A percentile compares a stretch with the other conserved stretches of the same genome.
phyloP scores from a whole-genome alignment of 2,797 vertebrate genomes.

The Aotus griseimembra region DNA sequence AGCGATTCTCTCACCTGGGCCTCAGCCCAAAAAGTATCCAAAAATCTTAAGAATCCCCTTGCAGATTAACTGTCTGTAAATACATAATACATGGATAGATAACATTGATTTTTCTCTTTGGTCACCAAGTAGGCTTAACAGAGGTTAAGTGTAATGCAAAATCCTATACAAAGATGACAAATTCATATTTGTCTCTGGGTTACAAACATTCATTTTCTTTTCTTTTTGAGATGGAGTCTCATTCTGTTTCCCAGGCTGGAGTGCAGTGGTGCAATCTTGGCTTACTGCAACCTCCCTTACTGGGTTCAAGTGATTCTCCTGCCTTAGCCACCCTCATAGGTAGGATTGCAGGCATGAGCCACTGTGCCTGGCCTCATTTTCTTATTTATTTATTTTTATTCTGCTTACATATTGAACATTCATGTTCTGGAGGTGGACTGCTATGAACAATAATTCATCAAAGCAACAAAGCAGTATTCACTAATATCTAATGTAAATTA shows the following conservation, averaged over 20 bases:
- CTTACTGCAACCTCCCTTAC: no score
- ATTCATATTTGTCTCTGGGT: neutral
- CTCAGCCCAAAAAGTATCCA: conserved; percentile 11
- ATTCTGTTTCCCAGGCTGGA: no score
- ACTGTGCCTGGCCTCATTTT: no score
- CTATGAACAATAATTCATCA: neutral
- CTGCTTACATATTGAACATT: neutral
- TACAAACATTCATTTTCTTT: neutral
- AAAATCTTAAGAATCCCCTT: neutral
- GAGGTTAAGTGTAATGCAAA: neutral
- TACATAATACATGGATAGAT: neutral
- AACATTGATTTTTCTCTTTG: neutral
- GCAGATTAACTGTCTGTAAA: conserved; percentile 1
- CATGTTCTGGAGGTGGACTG: neutral
- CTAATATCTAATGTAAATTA: neutral
- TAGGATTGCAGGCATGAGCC: no score
- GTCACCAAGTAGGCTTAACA: neutral
- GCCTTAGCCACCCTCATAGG: no score
- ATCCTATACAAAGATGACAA: neutral
- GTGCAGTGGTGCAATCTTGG: no score
- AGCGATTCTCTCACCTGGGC: no score
- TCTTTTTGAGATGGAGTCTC: no score
- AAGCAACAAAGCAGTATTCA: neutral
- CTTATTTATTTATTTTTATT: neutral
- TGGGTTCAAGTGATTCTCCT: no score